These are phyloP conservation scores for Pogonocichla stellata DNA, from an alignment of 2,113 vertebrate genomes.

Conservation along the genomic window DNA sequence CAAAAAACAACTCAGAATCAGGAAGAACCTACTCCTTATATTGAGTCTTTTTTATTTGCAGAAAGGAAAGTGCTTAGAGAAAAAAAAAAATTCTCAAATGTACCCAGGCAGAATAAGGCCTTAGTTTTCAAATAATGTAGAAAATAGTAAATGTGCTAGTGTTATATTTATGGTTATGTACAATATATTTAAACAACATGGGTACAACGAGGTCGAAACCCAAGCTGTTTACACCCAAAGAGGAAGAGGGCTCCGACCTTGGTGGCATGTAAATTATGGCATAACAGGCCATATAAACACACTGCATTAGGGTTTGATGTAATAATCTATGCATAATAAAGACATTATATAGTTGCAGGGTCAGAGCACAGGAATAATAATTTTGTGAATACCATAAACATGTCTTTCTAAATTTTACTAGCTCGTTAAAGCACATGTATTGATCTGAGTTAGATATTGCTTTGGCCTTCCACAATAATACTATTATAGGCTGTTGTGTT, in stretches of 20 bases:
- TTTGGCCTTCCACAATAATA: not conserved
- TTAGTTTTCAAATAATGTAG: not conserved
- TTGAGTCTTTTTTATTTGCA: not conserved
- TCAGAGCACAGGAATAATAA: not conserved
- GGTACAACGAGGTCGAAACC: not conserved
- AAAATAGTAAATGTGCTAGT: not conserved
- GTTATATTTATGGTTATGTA: not conserved
- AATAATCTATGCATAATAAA: not conserved
- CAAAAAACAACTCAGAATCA: rapidly evolving
- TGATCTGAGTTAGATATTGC: not conserved
- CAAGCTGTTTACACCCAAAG: not conserved
- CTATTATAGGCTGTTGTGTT: not conserved
- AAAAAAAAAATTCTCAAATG: not conserved
- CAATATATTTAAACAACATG: not conserved
- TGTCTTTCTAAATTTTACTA: not conserved
- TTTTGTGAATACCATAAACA: not conserved
- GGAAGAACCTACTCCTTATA: not conserved
- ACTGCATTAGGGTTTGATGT: not conserved
- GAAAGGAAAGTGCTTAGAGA: not conserved
- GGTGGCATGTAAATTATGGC: not conserved
- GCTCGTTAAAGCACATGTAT: not conserved
- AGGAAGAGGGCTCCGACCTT: not conserved
- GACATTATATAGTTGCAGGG: not conserved
- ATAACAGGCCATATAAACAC: not conserved
- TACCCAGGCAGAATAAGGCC: not conserved